Percentiles rank a stretch among this genome's conserved stretches.
Conservation (phyloP, 2,888 invertebrate genomes). For the Drosophila cracens region DNA sequence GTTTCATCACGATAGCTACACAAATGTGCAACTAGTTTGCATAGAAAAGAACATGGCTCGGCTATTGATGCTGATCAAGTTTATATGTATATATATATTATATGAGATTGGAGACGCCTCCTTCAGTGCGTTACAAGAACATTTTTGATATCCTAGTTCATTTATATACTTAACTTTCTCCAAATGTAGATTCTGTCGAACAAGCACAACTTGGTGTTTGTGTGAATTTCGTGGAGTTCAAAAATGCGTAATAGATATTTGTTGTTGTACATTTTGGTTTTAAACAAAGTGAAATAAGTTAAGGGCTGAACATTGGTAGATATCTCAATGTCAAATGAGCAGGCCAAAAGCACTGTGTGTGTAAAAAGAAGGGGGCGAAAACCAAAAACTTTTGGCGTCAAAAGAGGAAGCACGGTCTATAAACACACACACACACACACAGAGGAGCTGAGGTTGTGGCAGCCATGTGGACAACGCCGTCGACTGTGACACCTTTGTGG, state of each 20-base stretch:
- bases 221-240: not conserved
- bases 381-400: slow-evolving; percentile 41
- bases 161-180: not conserved
- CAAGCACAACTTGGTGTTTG: not conserved
- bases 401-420: slow-evolving; percentile 47
- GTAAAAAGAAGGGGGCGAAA: not conserved
- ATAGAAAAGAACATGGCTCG: not conserved
- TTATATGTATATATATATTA: not conserved
- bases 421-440: slow-evolving; percentile 2
- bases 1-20: not conserved
- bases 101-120: not conserved
- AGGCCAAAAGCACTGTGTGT: slow-evolving; percentile 13
- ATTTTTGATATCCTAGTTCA: not conserved
- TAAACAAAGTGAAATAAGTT: slow-evolving; percentile 33
- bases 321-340: slow-evolving; percentile 54
- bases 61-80: not conserved
- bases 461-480: slow-evolving; percentile 59
- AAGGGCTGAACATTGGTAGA: slow-evolving; percentile 24
- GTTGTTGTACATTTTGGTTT: slow-evolving; percentile 13
- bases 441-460: slow-evolving; percentile 45
- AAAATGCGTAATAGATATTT: slow-evolving; percentile 18
- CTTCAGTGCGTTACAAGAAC: not conserved
- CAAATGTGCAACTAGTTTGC: not conserved
- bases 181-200: not conserved
- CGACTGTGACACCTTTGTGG: slow-evolving; percentile 75